Percentiles rank a stretch among this genome's conserved stretches.
Conservation (phyloP, 2,888 invertebrate species). For the Automeris io region DNA sequence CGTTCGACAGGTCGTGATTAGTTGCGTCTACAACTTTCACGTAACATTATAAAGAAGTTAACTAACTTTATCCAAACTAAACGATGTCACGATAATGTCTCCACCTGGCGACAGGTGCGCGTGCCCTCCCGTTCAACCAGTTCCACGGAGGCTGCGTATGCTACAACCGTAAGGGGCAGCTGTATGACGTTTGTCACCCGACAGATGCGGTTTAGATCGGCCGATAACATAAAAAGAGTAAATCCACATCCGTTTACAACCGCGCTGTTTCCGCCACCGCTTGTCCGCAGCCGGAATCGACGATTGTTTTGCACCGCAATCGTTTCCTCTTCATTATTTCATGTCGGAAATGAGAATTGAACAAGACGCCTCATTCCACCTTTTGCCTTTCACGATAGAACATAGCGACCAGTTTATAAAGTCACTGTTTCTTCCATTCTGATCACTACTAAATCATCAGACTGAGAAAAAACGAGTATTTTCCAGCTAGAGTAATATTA, state of each 20-base stretch:
- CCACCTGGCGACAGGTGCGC: slow-evolving; percentile 71
- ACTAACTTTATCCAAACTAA: slow-evolving; percentile 3
- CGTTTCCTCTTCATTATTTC: slow-evolving; percentile 64
- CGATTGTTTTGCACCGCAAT: slow-evolving; percentile 65
- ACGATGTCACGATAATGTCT: slow-evolving; percentile 3
- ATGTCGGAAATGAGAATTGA: slow-evolving; percentile 57
- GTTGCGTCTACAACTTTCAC: slow-evolving; percentile 53
- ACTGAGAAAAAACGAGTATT: too few relatives aligned
- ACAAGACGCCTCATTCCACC: slow-evolving; percentile 37
- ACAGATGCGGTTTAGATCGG: slow-evolving; percentile 73
- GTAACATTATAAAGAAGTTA: slow-evolving; percentile 39
- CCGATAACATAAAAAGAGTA: slow-evolving; percentile 66
- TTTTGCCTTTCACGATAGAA: slow-evolving; percentile 3
- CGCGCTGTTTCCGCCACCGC: slow-evolving; percentile 60
- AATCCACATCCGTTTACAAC: slow-evolving; percentile 62
- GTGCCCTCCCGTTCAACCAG: slow-evolving; percentile 36
- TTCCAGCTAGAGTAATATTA: too few relatives aligned
- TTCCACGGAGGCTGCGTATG: slow-evolving; percentile 43
- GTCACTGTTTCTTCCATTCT: too few relatives aligned
- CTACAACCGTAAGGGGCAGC: slow-evolving; percentile 63
- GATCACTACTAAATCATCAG: not conserved
- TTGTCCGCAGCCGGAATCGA: slow-evolving; percentile 56
- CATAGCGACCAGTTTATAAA: too few relatives aligned
- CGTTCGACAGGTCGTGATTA: slow-evolving; percentile 46
- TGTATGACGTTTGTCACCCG: slow-evolving; percentile 55